phyloP scores from a whole-genome alignment of 2,113 vertebrate genomes.

The Channa maculata region DNA sequence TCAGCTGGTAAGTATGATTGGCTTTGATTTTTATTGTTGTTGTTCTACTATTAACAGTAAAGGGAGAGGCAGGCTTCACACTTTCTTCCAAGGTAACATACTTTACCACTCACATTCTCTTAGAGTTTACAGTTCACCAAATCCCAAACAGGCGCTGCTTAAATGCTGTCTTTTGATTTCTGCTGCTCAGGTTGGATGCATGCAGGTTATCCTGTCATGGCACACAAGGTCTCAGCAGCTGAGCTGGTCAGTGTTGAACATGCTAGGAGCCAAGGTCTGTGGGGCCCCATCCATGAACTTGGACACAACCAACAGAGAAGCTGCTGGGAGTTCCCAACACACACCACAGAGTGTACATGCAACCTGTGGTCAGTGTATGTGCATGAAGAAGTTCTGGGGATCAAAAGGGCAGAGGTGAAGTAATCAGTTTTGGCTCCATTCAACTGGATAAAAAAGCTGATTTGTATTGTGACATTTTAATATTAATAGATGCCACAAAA shows the following conservation, averaged over 20 bases:
- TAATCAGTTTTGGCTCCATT: background rate
- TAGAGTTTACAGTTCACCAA: background rate
- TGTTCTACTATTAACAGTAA: no score
- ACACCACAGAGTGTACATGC: conserved; percentile 86
- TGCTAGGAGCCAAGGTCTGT: conserved; percentile 44
- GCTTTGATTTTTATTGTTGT: background rate
- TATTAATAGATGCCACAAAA: fast-evolving
- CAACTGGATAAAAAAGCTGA: background rate
- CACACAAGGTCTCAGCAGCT: conserved; percentile 19
- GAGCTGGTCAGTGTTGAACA: conserved; percentile 32
- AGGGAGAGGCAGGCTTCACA: background rate
- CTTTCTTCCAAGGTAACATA: no score
- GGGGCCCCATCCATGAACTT: conserved; percentile 80
- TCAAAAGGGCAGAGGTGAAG: conserved; percentile 61
- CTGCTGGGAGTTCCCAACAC: conserved; percentile 82
- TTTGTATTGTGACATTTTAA: background rate
- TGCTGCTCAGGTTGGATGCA: conserved; percentile 84
- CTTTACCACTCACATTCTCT: no score
- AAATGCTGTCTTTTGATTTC: background rate
- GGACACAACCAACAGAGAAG: conserved; percentile 86
- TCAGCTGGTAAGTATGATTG: conserved; percentile 74
- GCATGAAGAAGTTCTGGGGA: conserved; percentile 76
- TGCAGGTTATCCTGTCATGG: conserved; percentile 85
- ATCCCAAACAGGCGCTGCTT: no score
- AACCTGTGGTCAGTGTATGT: conserved; percentile 88